phyloP scores from a whole-genome alignment of 2,797 vertebrate genomes.

The Microtus agrestis region DNA sequence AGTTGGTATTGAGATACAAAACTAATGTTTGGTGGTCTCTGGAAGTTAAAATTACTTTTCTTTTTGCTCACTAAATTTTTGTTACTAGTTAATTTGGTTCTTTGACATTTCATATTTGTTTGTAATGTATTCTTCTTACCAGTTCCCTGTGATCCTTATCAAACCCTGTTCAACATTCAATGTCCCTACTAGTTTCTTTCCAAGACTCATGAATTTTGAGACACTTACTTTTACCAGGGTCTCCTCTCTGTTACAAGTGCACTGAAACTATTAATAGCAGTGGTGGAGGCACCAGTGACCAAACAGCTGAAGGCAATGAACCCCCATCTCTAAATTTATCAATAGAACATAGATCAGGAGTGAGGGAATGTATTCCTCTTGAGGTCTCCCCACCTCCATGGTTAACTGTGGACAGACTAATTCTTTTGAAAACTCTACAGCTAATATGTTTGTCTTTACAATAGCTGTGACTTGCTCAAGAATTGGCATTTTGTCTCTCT shows the following conservation, averaged over 20 bases:
- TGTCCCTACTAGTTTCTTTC: neutral
- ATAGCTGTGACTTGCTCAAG: neutral
- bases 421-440: neutral
- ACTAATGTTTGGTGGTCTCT: constrained; percentile 39
- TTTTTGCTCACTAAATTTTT: neutral
- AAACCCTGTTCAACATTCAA: neutral
- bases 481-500: neutral
- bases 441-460: neutral
- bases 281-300: neutral
- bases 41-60: neutral
- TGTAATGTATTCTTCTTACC: neutral
- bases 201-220: neutral
- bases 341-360: too few relatives aligned
- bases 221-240: neutral
- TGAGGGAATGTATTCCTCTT: neutral
- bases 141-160: neutral
- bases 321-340: neutral
- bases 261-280: neutral
- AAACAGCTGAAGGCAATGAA: neutral
- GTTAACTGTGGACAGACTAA: neutral
- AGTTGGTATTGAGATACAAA: constrained; percentile 11
- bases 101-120: neutral
- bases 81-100: neutral
- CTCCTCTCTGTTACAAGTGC: neutral
- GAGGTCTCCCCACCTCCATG: neutral